Conservation (phyloP, 2,113 vertebrate species). For the Cebus imitator region DNA sequence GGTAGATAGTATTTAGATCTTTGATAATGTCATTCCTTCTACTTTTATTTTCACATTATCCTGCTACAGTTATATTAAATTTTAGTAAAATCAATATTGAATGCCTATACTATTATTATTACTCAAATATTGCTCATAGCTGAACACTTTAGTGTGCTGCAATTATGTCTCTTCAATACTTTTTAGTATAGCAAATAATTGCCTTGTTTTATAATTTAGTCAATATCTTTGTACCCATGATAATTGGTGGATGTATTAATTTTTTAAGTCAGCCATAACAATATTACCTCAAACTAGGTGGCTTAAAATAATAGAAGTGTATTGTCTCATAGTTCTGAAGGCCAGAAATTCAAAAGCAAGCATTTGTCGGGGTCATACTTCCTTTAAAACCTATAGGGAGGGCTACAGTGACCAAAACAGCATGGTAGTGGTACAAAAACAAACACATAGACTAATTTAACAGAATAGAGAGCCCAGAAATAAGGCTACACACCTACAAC, state of each 20-base stretch:
- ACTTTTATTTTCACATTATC: background rate
- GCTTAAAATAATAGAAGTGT: background rate
- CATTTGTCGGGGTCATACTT: no score
- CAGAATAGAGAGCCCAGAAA: no score
- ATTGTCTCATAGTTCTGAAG: background rate
- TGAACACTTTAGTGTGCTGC: background rate
- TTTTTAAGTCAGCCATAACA: background rate
- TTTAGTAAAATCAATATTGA: constrained; percentile 16
- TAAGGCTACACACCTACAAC: no score
- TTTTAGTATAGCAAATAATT: background rate
- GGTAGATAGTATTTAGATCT: background rate
- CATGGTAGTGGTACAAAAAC: no score
- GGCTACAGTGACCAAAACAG: no score
- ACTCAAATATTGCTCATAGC: background rate
- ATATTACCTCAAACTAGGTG: background rate
- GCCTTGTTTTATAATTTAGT: background rate
- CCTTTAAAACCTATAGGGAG: no score
- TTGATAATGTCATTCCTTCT: background rate
- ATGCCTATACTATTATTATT: background rate
- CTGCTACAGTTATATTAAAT: background rate
- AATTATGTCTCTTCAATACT: background rate
- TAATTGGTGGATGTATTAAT: background rate
- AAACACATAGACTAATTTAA: no score
- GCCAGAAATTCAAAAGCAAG: background rate
- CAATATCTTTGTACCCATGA: background rate